phyloP scores from a whole-genome alignment of 2,888 invertebrate genomes.

The Meta bourneti region DNA sequence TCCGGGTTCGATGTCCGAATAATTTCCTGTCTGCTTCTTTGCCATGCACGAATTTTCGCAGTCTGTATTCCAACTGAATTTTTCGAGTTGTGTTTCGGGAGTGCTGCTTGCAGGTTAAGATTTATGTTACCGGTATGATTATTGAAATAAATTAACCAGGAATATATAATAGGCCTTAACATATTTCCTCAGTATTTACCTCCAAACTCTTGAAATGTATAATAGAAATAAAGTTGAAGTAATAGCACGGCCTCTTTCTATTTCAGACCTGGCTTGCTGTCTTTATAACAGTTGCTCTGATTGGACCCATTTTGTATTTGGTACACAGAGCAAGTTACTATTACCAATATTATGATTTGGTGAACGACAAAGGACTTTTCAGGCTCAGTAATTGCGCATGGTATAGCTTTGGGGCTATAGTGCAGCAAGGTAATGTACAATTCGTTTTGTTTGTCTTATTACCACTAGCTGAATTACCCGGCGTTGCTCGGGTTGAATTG shows the following conservation, averaged over 20 bases:
- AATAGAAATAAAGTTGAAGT: not conserved
- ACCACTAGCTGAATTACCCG: too few species aligned
- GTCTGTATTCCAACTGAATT: too few species aligned
- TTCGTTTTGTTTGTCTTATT: slow-evolving; percentile 71
- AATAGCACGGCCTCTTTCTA: not conserved
- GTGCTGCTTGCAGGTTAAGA: too few species aligned
- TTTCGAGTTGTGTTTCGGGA: too few species aligned
- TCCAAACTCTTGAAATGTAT: not conserved
- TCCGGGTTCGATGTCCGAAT: too few species aligned
- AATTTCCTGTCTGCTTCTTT: too few species aligned
- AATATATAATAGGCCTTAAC: too few species aligned
- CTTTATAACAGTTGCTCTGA: slow-evolving; percentile 86
- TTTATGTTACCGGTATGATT: too few species aligned
- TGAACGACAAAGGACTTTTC: slow-evolving; percentile 82
- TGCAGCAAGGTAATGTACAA: slow-evolving; percentile 89
- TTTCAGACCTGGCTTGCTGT: slow-evolving; percentile 91
- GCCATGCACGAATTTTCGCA: too few species aligned
- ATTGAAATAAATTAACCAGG: too few species aligned
- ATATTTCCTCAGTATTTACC: too few species aligned
- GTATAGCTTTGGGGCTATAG: slow-evolving; percentile 93
- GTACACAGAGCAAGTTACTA: slow-evolving; percentile 88
- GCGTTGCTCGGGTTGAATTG: too few species aligned
- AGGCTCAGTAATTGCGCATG: slow-evolving; percentile 86
- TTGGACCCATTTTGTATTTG: slow-evolving; percentile 89
- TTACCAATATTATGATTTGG: slow-evolving; percentile 84